Conservation (phyloP, 2,888 invertebrate genomes). For the Acleris sparsana region DNA sequence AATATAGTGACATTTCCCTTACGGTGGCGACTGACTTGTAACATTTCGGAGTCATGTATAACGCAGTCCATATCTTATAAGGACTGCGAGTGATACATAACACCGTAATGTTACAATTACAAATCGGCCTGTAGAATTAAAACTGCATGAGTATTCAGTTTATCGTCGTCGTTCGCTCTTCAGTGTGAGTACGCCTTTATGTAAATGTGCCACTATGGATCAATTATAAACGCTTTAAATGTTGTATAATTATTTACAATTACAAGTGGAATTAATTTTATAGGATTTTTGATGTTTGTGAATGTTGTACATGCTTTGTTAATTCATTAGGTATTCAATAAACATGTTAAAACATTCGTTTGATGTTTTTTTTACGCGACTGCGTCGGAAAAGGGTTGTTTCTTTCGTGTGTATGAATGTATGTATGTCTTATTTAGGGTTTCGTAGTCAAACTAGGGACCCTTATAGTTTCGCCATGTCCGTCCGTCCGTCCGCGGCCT, state of each 20-base stretch:
- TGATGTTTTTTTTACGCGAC: background rate
- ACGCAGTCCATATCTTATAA: no score
- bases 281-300: slow-evolving; percentile 76
- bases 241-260: slow-evolving; percentile 74
- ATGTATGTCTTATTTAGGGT: no score
- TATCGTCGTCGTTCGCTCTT: background rate
- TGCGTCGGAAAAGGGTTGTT: background rate
- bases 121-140: no score
- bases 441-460: no score
- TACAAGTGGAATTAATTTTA: slow-evolving; percentile 70
- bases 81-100: no score
- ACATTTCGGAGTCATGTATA: no score
- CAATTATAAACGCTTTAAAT: slow-evolving; percentile 81
- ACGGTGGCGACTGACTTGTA: no score
- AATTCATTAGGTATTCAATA: slow-evolving; percentile 64
- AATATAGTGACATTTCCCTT: no score
- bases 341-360: slow-evolving; percentile 25
- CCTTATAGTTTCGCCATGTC: no score
- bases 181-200: slow-evolving; percentile 44
- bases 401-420: no score
- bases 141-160: background rate
- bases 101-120: no score
- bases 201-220: slow-evolving; percentile 62
- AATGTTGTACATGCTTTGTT: slow-evolving; percentile 79
- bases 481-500: no score